phyloP scores from a whole-genome alignment of 2,113 vertebrate genomes.

The Choloepus hoffmanni region DNA sequence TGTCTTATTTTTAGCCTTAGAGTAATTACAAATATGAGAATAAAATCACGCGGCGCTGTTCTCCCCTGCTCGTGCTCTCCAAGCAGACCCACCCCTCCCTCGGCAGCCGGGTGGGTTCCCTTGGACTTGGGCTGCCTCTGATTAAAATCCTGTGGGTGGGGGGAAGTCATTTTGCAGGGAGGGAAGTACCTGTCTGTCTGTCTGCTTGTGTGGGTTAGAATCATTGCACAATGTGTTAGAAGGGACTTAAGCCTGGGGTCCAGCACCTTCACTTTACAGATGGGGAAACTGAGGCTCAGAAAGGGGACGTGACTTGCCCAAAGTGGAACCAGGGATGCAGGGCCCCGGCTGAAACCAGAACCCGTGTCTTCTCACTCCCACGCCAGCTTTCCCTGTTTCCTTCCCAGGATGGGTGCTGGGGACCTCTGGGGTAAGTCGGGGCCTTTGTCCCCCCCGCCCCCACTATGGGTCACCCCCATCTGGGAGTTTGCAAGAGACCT shows the following conservation, averaged over 20 bases:
- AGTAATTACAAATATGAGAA: slow-evolving; percentile 71
- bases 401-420: not conserved
- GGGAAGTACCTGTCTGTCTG: not conserved
- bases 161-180: not conserved
- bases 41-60: not conserved
- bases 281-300: slow-evolving; percentile 27
- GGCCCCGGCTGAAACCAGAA: not conserved
- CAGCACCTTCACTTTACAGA: not conserved
- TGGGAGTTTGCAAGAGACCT: not conserved
- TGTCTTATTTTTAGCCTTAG: slow-evolving; percentile 71
- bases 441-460: not conserved
- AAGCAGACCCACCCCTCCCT: not conserved
- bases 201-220: not conserved
- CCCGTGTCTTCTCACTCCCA: not conserved
- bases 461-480: accelerated
- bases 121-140: not conserved
- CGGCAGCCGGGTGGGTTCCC: not conserved
- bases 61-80: not conserved
- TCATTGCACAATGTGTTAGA: not conserved
- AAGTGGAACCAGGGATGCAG: not conserved
- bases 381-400: not conserved
- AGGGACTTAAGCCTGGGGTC: not conserved
- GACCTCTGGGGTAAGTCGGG: not conserved
- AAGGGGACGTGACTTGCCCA: not conserved
- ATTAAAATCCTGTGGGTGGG: not conserved